Evolutionary conservation across 2,888 invertebrate genomes (phyloP), one percentile per base, ranked within the genome.

Genomic region (Epinotia demarniana): DNA sequence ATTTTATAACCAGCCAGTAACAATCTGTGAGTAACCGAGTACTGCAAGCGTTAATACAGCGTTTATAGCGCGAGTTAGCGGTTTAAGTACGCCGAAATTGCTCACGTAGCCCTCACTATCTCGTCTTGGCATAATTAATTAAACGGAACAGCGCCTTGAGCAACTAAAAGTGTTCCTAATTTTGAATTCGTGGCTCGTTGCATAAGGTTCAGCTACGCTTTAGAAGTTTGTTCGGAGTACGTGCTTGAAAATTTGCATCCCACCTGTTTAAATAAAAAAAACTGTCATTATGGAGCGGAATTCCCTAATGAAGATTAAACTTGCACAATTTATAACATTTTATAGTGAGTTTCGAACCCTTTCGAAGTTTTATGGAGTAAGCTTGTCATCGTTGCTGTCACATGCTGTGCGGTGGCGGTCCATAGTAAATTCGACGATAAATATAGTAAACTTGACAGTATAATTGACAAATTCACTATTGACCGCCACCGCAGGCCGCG

Each of bases 101-200:
- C 77, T 81, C 83, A 85, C 81, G 83, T 85, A 81, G 79, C 77
- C 79, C 81, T 81, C 77, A 84, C 79, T 83, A 82, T 82, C 83
- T 83, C 77, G 78, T 74, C 77, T 71, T 62, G 80, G 79, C 79
- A 82, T 83, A 84, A 87, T 85, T 85, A 85, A 84, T 85, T 84
- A 75, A 79, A 77, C 76, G 78, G 77, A 78, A 77, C 66, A 73
- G 62, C 77, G 78, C 80, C 78, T 79, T 79, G 78, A 72, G 63
- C 66, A 72, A 61, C 75, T 78, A 73, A 73, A 77, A 78, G 77
- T 77, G 77, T 70, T 73, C 76, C 64, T 78, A 69, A 77, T 77
- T 53, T 78, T 75, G 67, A 77, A 79, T 78, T 78, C 61, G 43
- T 18, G 57, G 55, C 71, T 57, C 71, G 61, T 70, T 71, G 66